Percentiles rank a stretch among this genome's conserved stretches.
Conservation (phyloP, 2,113 vertebrate genomes). For the Oceanodroma tethys region DNA sequence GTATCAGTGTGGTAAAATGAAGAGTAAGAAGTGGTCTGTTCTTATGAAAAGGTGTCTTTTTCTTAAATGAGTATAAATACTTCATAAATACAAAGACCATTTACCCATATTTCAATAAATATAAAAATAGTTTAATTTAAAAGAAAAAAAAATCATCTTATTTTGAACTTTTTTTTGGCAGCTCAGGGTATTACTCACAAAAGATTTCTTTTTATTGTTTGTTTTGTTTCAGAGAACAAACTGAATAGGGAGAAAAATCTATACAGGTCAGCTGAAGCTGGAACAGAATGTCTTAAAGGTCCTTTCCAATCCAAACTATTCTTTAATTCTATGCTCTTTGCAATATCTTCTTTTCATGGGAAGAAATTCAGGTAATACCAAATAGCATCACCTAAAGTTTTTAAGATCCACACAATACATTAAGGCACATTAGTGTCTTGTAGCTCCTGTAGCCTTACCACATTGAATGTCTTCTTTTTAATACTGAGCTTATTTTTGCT, state of each 20-base stretch:
- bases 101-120: neutral
- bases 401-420: neutral
- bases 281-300: neutral
- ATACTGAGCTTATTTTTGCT: neutral
- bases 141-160: neutral
- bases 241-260: neutral
- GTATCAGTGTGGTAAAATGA: neutral
- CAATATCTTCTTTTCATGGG: neutral
- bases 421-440: neutral
- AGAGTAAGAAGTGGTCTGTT: neutral
- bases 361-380: neutral
- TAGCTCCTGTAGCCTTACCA: neutral
- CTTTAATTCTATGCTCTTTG: neutral
- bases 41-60: neutral
- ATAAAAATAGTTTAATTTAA: neutral
- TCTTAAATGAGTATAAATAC: neutral
- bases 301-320: too few relatives aligned
- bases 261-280: neutral
- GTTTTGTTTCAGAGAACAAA: neutral
- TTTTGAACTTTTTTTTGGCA: neutral
- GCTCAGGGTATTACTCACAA: neutral
- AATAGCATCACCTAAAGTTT: neutral
- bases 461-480: neutral
- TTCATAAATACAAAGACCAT: neutral
- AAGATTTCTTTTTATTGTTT: neutral